Evolutionary conservation across 2,888 invertebrate species (phyloP).

Genomic region (Dynastes hyllus): DNA sequence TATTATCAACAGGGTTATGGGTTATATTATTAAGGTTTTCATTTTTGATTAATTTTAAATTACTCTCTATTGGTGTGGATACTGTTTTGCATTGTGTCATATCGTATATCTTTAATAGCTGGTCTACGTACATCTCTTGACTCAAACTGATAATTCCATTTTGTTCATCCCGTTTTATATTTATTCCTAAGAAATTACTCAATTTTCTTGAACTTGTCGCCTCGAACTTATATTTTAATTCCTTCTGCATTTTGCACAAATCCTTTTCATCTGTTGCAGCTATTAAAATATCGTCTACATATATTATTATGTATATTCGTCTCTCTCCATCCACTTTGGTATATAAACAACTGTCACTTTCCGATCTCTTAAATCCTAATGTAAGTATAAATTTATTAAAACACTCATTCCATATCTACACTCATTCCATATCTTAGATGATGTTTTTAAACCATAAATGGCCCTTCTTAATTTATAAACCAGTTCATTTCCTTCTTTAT

Average conservation of each 20-base stretch:
- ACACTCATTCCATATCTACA: too few species aligned
- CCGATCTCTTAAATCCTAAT: too few species aligned
- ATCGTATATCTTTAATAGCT: background rate
- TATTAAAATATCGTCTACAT: background rate
- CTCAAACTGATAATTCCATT: background rate
- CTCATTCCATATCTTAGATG: too few species aligned
- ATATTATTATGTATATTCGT: background rate
- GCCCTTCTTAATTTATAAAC: too few species aligned
- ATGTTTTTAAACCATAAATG: too few species aligned
- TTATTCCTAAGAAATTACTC: constrained; percentile 19
- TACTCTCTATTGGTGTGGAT: constrained; percentile 1
- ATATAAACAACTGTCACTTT: too few species aligned
- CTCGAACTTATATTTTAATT: background rate
- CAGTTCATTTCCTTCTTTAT: too few species aligned
- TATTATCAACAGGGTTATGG: constrained; percentile 14
- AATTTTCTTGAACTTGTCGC: constrained; percentile 11
- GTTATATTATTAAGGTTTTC: background rate
- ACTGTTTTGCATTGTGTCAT: constrained; percentile 4
- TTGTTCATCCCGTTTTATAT: background rate
- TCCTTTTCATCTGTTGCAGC: background rate
- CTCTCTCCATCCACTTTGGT: too few species aligned
- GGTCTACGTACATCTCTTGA: constrained; percentile 14
- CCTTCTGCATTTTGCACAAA: background rate
- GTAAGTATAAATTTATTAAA: too few species aligned
- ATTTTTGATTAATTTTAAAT: background rate